Evolutionary conservation across 2,888 invertebrate species (phyloP).

Genomic region (Carabus problematicus): DNA sequence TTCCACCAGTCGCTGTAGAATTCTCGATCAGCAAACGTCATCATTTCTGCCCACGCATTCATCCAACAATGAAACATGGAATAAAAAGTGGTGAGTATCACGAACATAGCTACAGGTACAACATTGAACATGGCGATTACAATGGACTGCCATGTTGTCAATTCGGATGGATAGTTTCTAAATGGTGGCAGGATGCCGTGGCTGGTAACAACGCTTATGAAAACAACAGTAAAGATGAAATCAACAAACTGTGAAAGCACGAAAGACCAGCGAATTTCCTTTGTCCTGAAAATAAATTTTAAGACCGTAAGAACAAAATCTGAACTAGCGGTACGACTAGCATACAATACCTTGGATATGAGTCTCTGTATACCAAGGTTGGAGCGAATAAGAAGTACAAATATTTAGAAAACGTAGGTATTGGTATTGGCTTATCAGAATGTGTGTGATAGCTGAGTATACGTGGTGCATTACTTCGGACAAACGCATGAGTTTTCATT

Average conservation of each 20-base stretch:
- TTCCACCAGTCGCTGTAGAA: slow-evolving; percentile 98
- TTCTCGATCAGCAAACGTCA: slow-evolving; percentile 85
- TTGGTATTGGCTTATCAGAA: slow-evolving; percentile 52
- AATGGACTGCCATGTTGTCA: slow-evolving; percentile 33
- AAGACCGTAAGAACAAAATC: neutral
- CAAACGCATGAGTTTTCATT: slow-evolving; percentile 89
- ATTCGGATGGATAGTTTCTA: slow-evolving; percentile 65
- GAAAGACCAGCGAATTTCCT: slow-evolving; percentile 75
- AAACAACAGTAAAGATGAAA: slow-evolving; percentile 80
- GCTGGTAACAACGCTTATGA: slow-evolving; percentile 81
- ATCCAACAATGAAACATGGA: slow-evolving; percentile 83
- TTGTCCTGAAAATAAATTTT: slow-evolving; percentile 65
- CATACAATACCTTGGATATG: slow-evolving; percentile 76
- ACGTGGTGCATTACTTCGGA: slow-evolving; percentile 72
- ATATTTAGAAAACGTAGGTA: slow-evolving; percentile 75
- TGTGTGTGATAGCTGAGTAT: slow-evolving; percentile 64
- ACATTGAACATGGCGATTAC: slow-evolving; percentile 23
- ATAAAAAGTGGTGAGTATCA: slow-evolving; percentile 19
- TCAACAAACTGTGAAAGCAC: slow-evolving; percentile 76
- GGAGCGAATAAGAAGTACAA: slow-evolving; percentile 89
- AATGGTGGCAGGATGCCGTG: slow-evolving; percentile 76
- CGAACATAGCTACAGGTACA: slow-evolving; percentile 51
- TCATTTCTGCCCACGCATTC: slow-evolving; percentile 89
- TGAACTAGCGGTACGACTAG: neutral
- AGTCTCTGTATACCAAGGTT: slow-evolving; percentile 82